Conservation (phyloP, 2,113 vertebrate species). For the Prolemur simus region DNA sequence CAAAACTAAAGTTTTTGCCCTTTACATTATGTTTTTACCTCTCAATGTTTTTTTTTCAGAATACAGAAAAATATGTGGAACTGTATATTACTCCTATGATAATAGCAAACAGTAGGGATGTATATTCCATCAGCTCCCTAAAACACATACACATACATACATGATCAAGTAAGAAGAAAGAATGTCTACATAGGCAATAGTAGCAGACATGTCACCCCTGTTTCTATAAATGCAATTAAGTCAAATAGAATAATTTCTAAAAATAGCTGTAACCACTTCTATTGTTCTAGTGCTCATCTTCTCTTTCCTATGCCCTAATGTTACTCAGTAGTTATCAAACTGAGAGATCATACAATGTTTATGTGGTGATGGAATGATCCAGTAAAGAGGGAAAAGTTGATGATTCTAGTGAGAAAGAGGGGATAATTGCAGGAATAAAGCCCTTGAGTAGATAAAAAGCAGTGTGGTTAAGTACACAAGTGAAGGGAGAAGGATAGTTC, state of each 20-base stretch:
- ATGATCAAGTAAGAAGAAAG: not conserved
- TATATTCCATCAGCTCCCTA: not conserved
- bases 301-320: not conserved
- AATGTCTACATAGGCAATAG: not conserved
- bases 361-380: not conserved
- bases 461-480: not conserved
- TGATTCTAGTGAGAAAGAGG: not conserved
- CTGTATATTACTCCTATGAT: not conserved
- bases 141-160: too few relatives aligned
- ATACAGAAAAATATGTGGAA: not conserved
- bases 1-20: not conserved
- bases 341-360: not conserved
- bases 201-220: not conserved
- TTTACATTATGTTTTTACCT: not conserved
- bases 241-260: not conserved
- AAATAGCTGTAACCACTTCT: not conserved
- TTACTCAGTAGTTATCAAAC: not conserved
- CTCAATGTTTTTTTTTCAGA: not conserved
- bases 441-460: not conserved
- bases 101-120: not conserved
- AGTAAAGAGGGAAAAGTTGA: not conserved
- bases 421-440: not conserved
- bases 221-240: constrained; percentile 12
- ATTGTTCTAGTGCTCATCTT: not conserved
- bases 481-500: not conserved